Evolutionary conservation across 2,113 vertebrate genomes (phyloP).

Genomic region (Sinocyclocheilus anophthalmus): DNA sequence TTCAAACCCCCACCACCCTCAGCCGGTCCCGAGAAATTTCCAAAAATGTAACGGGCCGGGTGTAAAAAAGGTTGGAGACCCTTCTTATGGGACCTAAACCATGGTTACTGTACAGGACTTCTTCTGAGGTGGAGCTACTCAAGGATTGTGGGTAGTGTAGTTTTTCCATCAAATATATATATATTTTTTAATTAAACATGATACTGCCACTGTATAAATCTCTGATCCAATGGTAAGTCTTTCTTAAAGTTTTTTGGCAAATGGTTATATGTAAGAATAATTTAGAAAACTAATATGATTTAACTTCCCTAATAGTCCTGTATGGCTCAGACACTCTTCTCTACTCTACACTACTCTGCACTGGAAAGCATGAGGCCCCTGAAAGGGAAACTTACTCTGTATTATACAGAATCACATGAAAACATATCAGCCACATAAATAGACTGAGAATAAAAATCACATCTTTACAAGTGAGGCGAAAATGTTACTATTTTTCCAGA

Average conservation of each 20-base stretch:
- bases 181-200: background rate
- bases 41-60: no score
- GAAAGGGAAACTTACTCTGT: background rate
- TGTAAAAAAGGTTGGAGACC: no score
- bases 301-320: background rate
- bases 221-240: background rate
- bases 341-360: background rate
- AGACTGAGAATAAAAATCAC: background rate
- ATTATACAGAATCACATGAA: background rate
- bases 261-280: background rate
- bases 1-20: no score
- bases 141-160: background rate
- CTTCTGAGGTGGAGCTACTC: background rate
- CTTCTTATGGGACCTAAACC: no score
- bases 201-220: background rate
- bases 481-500: background rate
- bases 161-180: background rate
- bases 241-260: background rate
- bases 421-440: background rate
- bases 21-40: no score
- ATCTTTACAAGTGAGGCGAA: background rate
- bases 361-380: background rate
- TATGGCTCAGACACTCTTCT: background rate
- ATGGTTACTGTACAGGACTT: background rate
- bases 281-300: background rate